Evolutionary conservation across 2,888 invertebrate genomes (phyloP).

Genomic region (Keiferia lycopersicella): DNA sequence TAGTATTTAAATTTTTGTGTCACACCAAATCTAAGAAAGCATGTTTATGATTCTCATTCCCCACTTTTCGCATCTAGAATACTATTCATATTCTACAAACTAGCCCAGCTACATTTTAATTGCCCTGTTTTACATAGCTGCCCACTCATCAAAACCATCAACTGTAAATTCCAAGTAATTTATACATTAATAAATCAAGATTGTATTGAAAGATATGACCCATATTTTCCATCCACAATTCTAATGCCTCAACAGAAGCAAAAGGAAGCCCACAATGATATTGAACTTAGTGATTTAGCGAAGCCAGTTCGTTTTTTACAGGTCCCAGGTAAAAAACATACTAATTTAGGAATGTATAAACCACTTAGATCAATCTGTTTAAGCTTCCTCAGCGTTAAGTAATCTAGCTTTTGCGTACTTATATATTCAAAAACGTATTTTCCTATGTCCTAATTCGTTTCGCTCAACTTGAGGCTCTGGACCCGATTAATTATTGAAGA

Average conservation of each 20-base stretch:
- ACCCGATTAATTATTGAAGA: constrained; percentile 56
- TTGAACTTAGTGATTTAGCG: too few relatives aligned
- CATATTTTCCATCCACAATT: too few relatives aligned
- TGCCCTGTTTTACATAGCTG: constrained; percentile 35
- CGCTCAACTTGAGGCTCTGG: constrained; percentile 66
- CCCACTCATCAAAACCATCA: constrained; percentile 21
- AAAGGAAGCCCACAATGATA: too few relatives aligned
- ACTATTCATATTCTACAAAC: constrained; percentile 10
- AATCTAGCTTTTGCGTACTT: constrained; percentile 17
- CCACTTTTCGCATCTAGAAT: neutral
- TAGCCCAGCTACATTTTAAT: constrained; percentile 26
- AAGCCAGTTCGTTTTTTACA: too few relatives aligned
- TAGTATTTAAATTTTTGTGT: too few relatives aligned
- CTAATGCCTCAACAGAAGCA: neutral
- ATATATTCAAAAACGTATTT: constrained; percentile 36
- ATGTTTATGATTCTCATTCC: neutral
- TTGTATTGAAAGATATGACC: too few relatives aligned
- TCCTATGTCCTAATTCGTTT: constrained; percentile 67
- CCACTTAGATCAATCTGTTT: constrained; percentile 3
- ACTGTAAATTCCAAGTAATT: constrained; percentile 20
- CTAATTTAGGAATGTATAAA: neutral
- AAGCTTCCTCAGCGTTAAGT: constrained; percentile 19
- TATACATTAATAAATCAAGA: neutral
- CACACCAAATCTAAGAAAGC: neutral
- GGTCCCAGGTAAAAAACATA: neutral